Base-by-base conservation (phyloP, 2,888 invertebrate species). In the Noctuana brunneofusca region DNA sequence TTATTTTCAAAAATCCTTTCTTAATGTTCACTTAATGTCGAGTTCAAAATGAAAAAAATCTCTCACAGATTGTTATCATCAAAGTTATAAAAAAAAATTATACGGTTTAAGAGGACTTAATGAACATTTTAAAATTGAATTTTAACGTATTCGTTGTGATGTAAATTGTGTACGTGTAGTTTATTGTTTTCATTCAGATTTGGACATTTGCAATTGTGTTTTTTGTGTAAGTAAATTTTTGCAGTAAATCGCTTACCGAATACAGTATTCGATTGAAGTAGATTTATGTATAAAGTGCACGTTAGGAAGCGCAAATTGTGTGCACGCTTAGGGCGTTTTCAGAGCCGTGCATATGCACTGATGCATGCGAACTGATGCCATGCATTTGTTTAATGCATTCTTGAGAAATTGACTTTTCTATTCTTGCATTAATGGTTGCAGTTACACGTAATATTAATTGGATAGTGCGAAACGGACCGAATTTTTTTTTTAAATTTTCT, bases 231-330 rank as follows among this genome's bases (percentile, higher is more conserved):
- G 80, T 83, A 81, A 76, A 74, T 79, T 79, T 78, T 81, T 75
- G 77, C 72, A 75, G 75, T 79, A 72, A 75, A 81, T 78, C 75
- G 71, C 78, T 76, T 82, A 82, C 85, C 84, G 78, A 76, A 71
- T 75, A 77, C 85, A 85, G 86, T 86, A 86, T 86, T 86, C 68
- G 66, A 70, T n/a, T 35, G 48, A 22, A 30, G 46, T 49, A 60
- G 63, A 63, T 65, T 52, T 64, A 67, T 75, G 69, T 74, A 75
- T 68, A 74, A 70, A 73, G 64, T 69, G 75, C 75, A 75, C 73
- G 64, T 64, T 67, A 43, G 49, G 9, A 6, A 49, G 24, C 49
- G 49, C 24, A n/a, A 24, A 24, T 46, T 20, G 46, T 46, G 14
- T 20, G 20, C 20, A 20, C 4, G 5, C 4, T 18, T 49, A 27